Conservation (phyloP, 1,140 invertebrate genomes). For the Acromyrmex charruanus region DNA sequence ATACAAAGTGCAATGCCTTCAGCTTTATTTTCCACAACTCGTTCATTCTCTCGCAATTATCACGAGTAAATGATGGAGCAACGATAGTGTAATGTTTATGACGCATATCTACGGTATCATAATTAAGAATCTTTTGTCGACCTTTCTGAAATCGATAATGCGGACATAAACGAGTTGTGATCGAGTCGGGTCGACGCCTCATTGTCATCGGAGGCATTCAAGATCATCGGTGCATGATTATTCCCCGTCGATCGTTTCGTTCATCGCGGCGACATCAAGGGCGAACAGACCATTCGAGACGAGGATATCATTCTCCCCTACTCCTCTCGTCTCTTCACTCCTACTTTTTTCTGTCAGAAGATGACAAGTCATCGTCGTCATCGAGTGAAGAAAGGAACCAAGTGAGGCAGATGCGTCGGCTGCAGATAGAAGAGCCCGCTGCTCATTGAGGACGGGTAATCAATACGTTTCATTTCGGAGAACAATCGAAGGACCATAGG, state of each 20-base stretch:
- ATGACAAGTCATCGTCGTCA: constrained; percentile 76
- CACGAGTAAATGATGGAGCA: constrained; percentile 14
- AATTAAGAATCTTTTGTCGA: constrained; percentile 64
- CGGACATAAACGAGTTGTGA: constrained; percentile 41
- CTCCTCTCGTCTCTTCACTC: background rate
- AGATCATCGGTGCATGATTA: constrained; percentile 76
- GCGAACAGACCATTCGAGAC: constrained; percentile 64
- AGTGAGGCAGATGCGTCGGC: constrained; percentile 70
- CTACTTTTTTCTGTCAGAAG: constrained; percentile 67
- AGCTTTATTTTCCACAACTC: constrained; percentile 36
- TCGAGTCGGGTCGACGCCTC: constrained; percentile 64
- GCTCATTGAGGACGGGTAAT: constrained; percentile 73
- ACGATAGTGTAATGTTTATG: constrained; percentile 57
- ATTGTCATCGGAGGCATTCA: constrained; percentile 77
- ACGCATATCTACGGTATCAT: constrained; percentile 58
- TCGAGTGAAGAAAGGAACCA: constrained; percentile 62
- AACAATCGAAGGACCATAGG: constrained; percentile 71
- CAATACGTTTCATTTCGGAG: constrained; percentile 77
- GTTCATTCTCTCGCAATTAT: constrained; percentile 43
- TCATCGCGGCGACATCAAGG: constrained; percentile 80
- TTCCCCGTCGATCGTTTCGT: constrained; percentile 74
- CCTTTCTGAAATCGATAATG: constrained; percentile 47
- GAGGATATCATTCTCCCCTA: constrained; percentile 56
- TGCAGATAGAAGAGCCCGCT: constrained; percentile 59
- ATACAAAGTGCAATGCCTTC: too few relatives aligned